Conservation (phyloP, 2,888 invertebrate genomes). For the Ceramica pisi region DNA sequence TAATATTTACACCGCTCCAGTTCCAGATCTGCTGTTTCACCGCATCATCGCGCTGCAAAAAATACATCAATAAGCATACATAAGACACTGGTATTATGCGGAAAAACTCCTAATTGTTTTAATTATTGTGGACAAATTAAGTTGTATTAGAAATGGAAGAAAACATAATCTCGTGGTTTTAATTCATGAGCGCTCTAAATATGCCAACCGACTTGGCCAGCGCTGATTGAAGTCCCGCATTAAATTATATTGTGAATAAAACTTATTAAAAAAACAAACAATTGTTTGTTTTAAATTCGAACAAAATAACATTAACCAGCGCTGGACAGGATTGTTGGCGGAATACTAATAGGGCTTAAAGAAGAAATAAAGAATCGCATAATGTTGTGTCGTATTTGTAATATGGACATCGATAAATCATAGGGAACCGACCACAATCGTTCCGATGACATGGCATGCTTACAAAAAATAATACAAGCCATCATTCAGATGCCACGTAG, state of each 20-base stretch:
- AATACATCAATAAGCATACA: conserved; percentile 60
- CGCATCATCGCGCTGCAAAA: conserved; percentile 37
- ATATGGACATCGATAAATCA: conserved; percentile 90
- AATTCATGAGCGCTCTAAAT: conserved; percentile 87
- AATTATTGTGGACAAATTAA: conserved; percentile 87
- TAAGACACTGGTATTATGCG: conserved; percentile 61
- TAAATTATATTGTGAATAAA: conserved; percentile 85
- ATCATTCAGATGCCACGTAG: conserved; percentile 88
- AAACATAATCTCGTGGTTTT: conserved; percentile 80
- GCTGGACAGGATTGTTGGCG: conserved; percentile 88
- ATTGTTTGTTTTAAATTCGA: conserved; percentile 90
- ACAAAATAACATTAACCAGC: conserved; percentile 90
- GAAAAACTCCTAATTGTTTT: conserved; percentile 76
- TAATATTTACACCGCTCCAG: conserved; percentile 62
- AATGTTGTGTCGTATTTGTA: conserved; percentile 90
- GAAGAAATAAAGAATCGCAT: conserved; percentile 90
- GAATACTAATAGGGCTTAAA: conserved; percentile 90
- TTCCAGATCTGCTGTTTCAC: conserved; percentile 49
- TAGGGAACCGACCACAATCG: conserved; percentile 90
- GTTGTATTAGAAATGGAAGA: conserved; percentile 80
- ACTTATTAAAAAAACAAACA: conserved; percentile 81
- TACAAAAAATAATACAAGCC: conserved; percentile 89
- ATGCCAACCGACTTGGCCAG: conserved; percentile 78
- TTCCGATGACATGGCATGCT: conserved; percentile 90
- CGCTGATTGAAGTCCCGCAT: conserved; percentile 85